Percentiles rank a stretch among this genome's conserved stretches.
Conservation (phyloP, 1,140 invertebrate genomes). For the Frieseomelitta varia region DNA sequence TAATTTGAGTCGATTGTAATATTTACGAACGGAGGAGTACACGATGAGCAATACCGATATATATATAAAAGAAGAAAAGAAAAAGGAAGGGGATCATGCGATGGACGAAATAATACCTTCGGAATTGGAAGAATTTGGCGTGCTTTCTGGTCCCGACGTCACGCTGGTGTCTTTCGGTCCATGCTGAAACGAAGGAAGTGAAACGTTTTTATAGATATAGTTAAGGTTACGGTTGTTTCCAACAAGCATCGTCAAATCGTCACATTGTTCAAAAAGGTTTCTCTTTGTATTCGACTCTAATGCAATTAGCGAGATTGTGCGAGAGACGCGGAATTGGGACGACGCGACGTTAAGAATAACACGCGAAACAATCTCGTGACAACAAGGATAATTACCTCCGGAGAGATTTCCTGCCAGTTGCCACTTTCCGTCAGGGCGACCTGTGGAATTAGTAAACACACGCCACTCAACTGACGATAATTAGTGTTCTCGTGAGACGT, state of each 20-base stretch:
- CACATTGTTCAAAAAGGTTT: background rate
- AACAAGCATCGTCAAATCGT: background rate
- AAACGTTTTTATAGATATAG: background rate
- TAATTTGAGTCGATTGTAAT: background rate
- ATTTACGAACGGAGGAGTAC: background rate
- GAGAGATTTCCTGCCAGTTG: constrained; percentile 82
- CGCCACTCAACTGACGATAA: constrained; percentile 65
- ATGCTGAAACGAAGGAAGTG: constrained; percentile 64
- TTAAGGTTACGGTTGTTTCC: background rate
- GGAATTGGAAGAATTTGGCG: constrained; percentile 79
- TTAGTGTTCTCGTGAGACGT: constrained; percentile 51
- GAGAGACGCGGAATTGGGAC: background rate
- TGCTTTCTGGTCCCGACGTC: constrained; percentile 77
- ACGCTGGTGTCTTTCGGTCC: constrained; percentile 71
- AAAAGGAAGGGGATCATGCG: background rate
- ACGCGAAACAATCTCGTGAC: background rate
- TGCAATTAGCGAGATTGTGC: background rate
- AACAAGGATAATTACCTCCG: constrained; percentile 74
- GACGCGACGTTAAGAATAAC: background rate
- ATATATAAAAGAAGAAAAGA: background rate
- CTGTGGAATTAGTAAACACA: constrained; percentile 80
- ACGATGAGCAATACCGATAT: background rate
- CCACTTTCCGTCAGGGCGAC: constrained; percentile 82
- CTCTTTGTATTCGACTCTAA: too few species aligned
- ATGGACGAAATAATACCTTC: constrained; percentile 69